These are phyloP conservation scores for Poecilia gillii DNA, from an alignment of 2,797 vertebrate genomes.

Conservation along the genomic window DNA sequence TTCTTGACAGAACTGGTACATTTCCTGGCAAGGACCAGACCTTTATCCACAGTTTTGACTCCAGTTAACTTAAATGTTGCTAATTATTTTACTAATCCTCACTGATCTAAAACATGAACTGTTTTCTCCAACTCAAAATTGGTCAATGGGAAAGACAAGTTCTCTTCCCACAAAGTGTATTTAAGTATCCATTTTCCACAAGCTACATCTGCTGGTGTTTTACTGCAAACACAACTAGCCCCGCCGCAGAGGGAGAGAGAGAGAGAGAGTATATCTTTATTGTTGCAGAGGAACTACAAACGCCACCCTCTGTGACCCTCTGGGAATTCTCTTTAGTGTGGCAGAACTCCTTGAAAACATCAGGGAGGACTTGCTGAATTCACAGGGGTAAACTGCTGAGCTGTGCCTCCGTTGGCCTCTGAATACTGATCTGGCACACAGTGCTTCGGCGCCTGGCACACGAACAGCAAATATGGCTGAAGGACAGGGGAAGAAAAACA, in stretches of 20 bases:
- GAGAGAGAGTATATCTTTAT: slow-evolving; percentile 35
- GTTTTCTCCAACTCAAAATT: not conserved
- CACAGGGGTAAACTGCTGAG: slow-evolving; percentile 47
- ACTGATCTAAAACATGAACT: not conserved
- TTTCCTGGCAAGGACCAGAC: not conserved
- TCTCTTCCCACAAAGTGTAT: not conserved
- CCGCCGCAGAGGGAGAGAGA: not conserved
- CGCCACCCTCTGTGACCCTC: slow-evolving; percentile 13
- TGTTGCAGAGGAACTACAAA: slow-evolving; percentile 24
- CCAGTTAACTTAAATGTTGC: not conserved
- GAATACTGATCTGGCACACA: slow-evolving; percentile 51
- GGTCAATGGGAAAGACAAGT: not conserved
- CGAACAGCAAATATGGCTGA: slow-evolving; percentile 41
- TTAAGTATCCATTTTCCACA: not conserved
- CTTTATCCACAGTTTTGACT: not conserved
- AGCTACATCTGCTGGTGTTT: not conserved
- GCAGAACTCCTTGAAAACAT: slow-evolving; percentile 61
- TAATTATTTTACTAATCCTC: not conserved
- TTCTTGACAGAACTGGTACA: not conserved
- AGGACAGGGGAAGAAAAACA: slow-evolving; percentile 56
- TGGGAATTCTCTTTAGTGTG: slow-evolving; percentile 35
- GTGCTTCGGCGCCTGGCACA: slow-evolving; percentile 45
- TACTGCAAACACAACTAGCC: slow-evolving; percentile 20
- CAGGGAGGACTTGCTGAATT: slow-evolving; percentile 55
- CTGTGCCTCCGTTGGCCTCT: slow-evolving; percentile 35